phyloP scores from a whole-genome alignment of 2,113 vertebrate genomes.

The Periophthalmodon schlosseri region DNA sequence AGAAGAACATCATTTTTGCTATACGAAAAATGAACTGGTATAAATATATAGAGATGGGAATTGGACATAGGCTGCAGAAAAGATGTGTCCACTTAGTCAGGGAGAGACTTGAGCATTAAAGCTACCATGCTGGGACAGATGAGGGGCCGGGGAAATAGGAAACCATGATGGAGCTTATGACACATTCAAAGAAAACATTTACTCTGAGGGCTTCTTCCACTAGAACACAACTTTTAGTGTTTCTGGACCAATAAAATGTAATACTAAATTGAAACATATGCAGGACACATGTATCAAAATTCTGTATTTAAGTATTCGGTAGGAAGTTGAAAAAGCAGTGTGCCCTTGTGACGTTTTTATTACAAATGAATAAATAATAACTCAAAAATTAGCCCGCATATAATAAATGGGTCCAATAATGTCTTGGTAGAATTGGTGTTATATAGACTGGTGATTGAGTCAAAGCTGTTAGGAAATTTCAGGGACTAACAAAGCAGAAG shows the following conservation, averaged over 20 bases:
- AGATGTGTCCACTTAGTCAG: conserved; percentile 80
- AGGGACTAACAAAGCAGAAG: conserved; percentile 9
- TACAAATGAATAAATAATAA: conserved; percentile 36
- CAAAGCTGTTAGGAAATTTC: neutral
- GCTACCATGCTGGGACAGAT: conserved; percentile 84
- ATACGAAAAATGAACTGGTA: conserved; percentile 88
- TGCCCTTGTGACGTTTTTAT: neutral
- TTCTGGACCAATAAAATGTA: conserved; percentile 15
- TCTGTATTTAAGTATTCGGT: neutral
- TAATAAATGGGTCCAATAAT: conserved; percentile 16
- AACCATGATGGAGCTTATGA: conserved; percentile 81
- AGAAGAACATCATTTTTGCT: conserved; percentile 88
- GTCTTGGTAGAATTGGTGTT: neutral
- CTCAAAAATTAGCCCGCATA: conserved; percentile 9
- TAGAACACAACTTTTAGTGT: conserved; percentile 31
- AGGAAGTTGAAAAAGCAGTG: neutral
- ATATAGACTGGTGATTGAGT: neutral
- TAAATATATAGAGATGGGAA: conserved; percentile 89
- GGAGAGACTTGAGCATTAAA: conserved; percentile 85
- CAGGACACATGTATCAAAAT: neutral
- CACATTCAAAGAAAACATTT: conserved; percentile 69
- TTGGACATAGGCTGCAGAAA: conserved; percentile 82
- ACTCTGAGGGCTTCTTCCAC: conserved; percentile 57
- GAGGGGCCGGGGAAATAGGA: conserved; percentile 81
- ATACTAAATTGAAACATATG: neutral